Percentiles rank a stretch among this genome's conserved stretches.
These are phyloP conservation scores for Aporophyla lueneburgensis DNA, from an alignment of 2,888 invertebrate genomes.

Conservation along the genomic window DNA sequence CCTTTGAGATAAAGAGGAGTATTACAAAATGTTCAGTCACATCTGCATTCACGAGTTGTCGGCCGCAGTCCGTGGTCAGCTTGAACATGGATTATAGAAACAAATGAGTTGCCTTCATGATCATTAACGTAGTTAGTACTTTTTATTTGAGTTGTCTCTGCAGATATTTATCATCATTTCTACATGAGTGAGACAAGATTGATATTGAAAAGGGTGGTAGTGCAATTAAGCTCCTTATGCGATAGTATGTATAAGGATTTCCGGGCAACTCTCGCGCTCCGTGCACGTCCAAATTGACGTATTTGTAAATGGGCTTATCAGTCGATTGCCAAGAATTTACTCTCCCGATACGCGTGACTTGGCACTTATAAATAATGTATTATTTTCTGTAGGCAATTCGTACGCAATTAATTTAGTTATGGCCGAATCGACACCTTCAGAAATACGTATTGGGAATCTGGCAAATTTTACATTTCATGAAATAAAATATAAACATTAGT, in stretches of 20 bases:
- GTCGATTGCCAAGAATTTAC: too few species aligned
- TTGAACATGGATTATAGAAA: slow-evolving; percentile 44
- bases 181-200: not conserved
- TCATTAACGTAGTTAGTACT: not conserved
- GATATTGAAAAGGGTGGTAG: not conserved
- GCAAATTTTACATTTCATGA: too few species aligned
- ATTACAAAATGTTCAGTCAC: slow-evolving; percentile 75
- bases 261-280: not conserved
- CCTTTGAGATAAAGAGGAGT: slow-evolving; percentile 70
- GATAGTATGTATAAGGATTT: not conserved
- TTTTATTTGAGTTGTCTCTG: not conserved
- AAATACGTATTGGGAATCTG: too few species aligned
- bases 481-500: too few species aligned
- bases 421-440: too few species aligned
- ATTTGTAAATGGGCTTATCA: not conserved
- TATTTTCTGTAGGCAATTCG: too few species aligned
- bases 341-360: too few species aligned
- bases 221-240: not conserved
- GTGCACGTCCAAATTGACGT: not conserved
- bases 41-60: slow-evolving; percentile 80
- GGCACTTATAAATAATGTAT: too few species aligned
- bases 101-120: slow-evolving; percentile 1
- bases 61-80: slow-evolving; percentile 75
- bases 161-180: not conserved
- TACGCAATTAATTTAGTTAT: too few species aligned